Conservation (phyloP, 2,888 invertebrate species). For the Miltochrista miniata region DNA sequence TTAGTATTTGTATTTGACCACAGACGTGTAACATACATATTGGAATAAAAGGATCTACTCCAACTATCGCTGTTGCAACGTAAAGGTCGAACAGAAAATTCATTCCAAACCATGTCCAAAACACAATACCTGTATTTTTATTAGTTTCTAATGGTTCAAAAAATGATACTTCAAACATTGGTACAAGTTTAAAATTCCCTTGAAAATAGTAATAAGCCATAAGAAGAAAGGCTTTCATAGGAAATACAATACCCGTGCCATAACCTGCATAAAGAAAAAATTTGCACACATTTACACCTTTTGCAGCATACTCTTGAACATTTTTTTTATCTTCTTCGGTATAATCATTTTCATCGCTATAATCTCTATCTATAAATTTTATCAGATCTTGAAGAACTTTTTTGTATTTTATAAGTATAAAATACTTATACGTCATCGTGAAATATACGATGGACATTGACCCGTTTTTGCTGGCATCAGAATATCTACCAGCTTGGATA, state of each 20-base stretch:
- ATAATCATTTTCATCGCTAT: conserved; percentile 38
- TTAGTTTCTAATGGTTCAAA: conserved; percentile 46
- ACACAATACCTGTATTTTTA: conserved; percentile 40
- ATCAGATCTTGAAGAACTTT: conserved; percentile 46
- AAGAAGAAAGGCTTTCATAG: conserved; percentile 48
- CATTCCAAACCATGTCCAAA: conserved; percentile 35
- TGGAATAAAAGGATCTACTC: conserved; percentile 68
- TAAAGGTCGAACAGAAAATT: conserved; percentile 46
- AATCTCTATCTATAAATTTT: conserved; percentile 50
- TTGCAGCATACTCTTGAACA: conserved; percentile 43
- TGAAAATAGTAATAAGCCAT: conserved; percentile 49
- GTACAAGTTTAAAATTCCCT: conserved; percentile 46
- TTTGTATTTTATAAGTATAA: conserved; percentile 44
- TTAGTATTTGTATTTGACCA: conserved; percentile 61
- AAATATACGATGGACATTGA: conserved; percentile 51
- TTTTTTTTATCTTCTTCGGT: conserved; percentile 45
- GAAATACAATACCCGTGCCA: conserved; percentile 48
- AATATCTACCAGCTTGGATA: conserved; percentile 39
- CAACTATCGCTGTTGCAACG: conserved; percentile 49
- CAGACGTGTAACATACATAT: conserved; percentile 64
- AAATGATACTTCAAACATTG: conserved; percentile 57
- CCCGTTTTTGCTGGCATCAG: conserved; percentile 55
- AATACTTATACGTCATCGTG: conserved; percentile 52
- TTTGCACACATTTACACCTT: conserved; percentile 47
- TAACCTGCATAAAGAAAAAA: conserved; percentile 49